phyloP scores from a whole-genome alignment of 1,140 invertebrate species.

The Acyrthosiphon pisum region DNA sequence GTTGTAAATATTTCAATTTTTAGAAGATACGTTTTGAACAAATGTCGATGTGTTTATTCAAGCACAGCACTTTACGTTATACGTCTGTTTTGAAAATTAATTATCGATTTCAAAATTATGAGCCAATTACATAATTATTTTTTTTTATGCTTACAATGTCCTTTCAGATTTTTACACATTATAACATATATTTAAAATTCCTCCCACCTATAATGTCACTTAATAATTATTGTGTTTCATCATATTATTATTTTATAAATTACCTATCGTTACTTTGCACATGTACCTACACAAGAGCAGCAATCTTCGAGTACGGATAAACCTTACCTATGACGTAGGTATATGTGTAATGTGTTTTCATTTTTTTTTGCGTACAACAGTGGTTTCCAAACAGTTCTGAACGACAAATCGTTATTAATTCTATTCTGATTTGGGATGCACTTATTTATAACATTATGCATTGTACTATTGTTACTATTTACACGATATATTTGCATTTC shows the following conservation, averaged over 20 bases:
- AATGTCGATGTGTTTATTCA: not conserved
- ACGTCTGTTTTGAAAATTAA: not conserved
- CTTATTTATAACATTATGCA: not conserved
- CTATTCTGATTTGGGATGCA: not conserved
- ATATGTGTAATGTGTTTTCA: too few relatives aligned
- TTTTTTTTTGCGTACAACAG: not conserved
- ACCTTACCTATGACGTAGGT: too few relatives aligned
- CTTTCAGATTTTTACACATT: not conserved
- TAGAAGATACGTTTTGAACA: not conserved
- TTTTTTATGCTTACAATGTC: not conserved
- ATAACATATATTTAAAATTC: not conserved
- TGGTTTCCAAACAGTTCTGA: too few relatives aligned
- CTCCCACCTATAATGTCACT: not conserved
- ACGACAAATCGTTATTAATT: not conserved
- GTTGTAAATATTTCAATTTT: not conserved
- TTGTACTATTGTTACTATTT: not conserved
- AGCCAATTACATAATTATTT: not conserved
- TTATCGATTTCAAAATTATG: not conserved
- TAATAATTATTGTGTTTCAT: not conserved
- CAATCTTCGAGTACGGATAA: too few relatives aligned
- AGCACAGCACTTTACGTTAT: not conserved
- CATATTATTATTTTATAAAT: not conserved
- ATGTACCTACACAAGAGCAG: not conserved
- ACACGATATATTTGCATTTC: not conserved
- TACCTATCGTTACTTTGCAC: not conserved